A percentile compares a stretch with the other conserved stretches of the same genome.
phyloP scores from a whole-genome alignment of 2,113 vertebrate species.

The Centropristis striata region DNA sequence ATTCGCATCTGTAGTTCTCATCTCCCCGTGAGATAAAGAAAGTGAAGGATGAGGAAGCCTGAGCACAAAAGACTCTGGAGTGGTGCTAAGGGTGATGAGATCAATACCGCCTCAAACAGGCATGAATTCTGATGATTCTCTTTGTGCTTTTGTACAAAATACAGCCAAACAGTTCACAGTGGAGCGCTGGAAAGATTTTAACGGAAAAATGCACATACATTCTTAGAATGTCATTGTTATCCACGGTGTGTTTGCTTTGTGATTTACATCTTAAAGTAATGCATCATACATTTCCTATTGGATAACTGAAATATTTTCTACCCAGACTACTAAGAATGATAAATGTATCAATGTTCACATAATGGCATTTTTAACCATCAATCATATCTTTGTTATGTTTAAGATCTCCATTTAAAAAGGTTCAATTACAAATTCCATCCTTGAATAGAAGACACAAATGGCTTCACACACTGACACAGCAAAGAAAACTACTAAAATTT shows the following conservation, averaged over 20 bases:
- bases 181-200: background rate
- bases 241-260: background rate
- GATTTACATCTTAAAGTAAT: background rate
- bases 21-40: conserved; percentile 33
- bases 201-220: too few relatives aligned
- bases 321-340: background rate
- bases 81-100: conserved; percentile 31
- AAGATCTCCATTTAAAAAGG: too few relatives aligned
- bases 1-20: conserved; percentile 52
- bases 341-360: background rate
- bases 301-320: background rate
- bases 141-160: conserved; percentile 40
- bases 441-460: too few relatives aligned
- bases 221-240: too few relatives aligned
- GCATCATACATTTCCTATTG: background rate
- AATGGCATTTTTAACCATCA: background rate
- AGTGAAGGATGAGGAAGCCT: conserved; percentile 36
- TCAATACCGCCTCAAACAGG: conserved; percentile 58
- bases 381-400: too few relatives aligned
- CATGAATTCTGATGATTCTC: conserved; percentile 39
- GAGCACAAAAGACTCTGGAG: conserved; percentile 31
- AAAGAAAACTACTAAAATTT: too few relatives aligned
- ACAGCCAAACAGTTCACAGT: background rate
- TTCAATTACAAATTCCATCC: too few relatives aligned
- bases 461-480: too few relatives aligned